Percentiles rank a stretch among this genome's conserved stretches.
Evolutionary conservation across 2,888 invertebrate genomes (phyloP).

Genomic region (Eretmocerus hayati): DNA sequence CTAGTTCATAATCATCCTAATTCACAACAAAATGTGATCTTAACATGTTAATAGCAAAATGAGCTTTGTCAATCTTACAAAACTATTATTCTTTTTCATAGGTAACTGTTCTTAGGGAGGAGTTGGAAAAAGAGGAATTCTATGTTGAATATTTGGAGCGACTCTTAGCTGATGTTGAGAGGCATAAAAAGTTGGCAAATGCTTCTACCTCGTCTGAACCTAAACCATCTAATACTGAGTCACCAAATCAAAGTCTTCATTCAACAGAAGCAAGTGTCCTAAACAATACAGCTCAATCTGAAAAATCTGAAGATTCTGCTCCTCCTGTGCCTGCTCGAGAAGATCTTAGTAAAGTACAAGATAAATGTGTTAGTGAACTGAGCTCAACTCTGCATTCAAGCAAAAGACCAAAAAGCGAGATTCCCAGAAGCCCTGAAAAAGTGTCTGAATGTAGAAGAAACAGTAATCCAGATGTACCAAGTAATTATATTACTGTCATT

Average conservation of each 20-base stretch:
- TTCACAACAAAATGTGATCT: background rate
- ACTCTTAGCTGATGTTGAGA: slow-evolving; percentile 76
- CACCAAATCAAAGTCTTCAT: slow-evolving; percentile 26
- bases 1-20: background rate
- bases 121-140: slow-evolving; percentile 83
- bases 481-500: slow-evolving; percentile 79
- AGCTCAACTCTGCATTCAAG: slow-evolving; percentile 40
- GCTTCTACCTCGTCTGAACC: slow-evolving; percentile 46
- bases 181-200: slow-evolving; percentile 50
- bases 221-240: slow-evolving; percentile 34
- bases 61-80: background rate
- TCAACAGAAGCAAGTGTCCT: slow-evolving; percentile 25
- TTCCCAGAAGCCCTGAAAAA: slow-evolving; percentile 42
- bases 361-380: slow-evolving; percentile 46
- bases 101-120: slow-evolving; percentile 62
- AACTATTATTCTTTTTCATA: slow-evolving; percentile 2
- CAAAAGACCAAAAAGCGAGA: slow-evolving; percentile 43
- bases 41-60: background rate
- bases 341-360: slow-evolving; percentile 44
- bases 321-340: slow-evolving; percentile 40
- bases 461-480: slow-evolving; percentile 48
- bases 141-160: slow-evolving; percentile 86
- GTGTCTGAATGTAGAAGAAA: slow-evolving; percentile 41
- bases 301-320: slow-evolving; percentile 36
- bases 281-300: slow-evolving; percentile 24